These are phyloP conservation scores for Dromococcyx pavoninus DNA, from an alignment of 2,797 vertebrate species.

Conservation along the genomic window DNA sequence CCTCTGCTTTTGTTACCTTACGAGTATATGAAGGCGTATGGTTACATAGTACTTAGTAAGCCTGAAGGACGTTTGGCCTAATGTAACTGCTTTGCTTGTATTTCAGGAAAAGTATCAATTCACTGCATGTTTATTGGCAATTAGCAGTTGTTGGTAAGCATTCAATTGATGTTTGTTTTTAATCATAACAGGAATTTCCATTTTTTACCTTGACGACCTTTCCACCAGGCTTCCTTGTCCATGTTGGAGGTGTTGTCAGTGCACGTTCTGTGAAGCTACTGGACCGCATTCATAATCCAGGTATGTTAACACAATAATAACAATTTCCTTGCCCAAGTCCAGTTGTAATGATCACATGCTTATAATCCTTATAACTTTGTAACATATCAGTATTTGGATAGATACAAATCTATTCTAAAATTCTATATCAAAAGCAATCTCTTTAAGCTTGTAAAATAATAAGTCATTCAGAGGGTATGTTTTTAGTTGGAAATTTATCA, in stretches of 20 bases:
- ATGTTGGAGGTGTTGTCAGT: constrained; percentile 95
- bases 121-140: constrained; percentile 7
- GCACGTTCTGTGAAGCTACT: constrained; percentile 97
- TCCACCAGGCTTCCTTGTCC: constrained; percentile 91
- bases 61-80: neutral
- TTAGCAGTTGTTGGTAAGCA: neutral
- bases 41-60: neutral
- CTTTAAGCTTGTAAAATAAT: neutral
- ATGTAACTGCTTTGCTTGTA: constrained; percentile 20
- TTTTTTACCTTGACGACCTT: constrained; percentile 97
- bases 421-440: accelerated
- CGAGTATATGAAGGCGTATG: neutral
- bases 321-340: neutral
- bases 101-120: neutral
- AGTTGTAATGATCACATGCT: neutral
- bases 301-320: constrained; percentile 75
- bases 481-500: neutral
- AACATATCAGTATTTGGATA: neutral
- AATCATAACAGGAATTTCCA: constrained; percentile 88
- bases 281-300: constrained; percentile 98
- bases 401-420: neutral
- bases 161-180: constrained; percentile 20
- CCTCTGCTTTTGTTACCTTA: neutral
- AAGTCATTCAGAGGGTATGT: neutral
- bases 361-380: neutral